Percentiles rank a stretch among this genome's conserved stretches.
phyloP scores from a whole-genome alignment of 2,888 invertebrate genomes.

The Agrilus mali region DNA sequence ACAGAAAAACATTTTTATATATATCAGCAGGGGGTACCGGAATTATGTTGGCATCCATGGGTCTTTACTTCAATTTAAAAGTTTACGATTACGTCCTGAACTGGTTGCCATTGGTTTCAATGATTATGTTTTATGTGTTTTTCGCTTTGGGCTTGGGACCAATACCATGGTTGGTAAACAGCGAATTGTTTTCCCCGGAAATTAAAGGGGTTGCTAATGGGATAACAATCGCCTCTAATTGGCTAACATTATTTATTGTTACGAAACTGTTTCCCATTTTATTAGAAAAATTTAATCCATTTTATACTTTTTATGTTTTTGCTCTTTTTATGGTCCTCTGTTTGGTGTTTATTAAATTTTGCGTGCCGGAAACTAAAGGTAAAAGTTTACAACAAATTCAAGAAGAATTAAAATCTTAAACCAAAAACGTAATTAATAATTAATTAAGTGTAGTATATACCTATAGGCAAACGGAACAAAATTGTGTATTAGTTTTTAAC shows the following conservation, averaged over 20 bases:
- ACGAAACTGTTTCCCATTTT: slow-evolving; percentile 11
- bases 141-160: slow-evolving; percentile 14
- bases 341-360: slow-evolving; percentile 9
- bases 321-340: slow-evolving; percentile 8
- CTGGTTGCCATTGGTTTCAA: slow-evolving; percentile 9
- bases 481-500: too few species aligned
- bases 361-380: slow-evolving; percentile 7
- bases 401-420: too few species aligned
- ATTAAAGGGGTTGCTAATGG: slow-evolving; percentile 13
- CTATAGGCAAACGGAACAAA: too few species aligned
- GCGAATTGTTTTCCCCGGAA: slow-evolving; percentile 12
- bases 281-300: slow-evolving; percentile 7
- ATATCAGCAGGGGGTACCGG: slow-evolving; percentile 6
- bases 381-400: too few species aligned
- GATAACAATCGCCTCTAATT: slow-evolving; percentile 11
- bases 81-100: slow-evolving; percentile 3
- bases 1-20: slow-evolving; percentile 43
- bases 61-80: too few species aligned
- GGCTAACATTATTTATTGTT: slow-evolving; percentile 11
- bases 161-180: slow-evolving; percentile 13
- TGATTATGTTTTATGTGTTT: slow-evolving; percentile 9
- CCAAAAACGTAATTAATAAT: too few species aligned
- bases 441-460: too few species aligned
- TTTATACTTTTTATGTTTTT: slow-evolving; percentile 13
- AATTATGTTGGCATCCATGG: slow-evolving; percentile 1